Evolutionary conservation across 2,888 invertebrate genomes (phyloP).

Genomic region (Tiliacea aurago): DNA sequence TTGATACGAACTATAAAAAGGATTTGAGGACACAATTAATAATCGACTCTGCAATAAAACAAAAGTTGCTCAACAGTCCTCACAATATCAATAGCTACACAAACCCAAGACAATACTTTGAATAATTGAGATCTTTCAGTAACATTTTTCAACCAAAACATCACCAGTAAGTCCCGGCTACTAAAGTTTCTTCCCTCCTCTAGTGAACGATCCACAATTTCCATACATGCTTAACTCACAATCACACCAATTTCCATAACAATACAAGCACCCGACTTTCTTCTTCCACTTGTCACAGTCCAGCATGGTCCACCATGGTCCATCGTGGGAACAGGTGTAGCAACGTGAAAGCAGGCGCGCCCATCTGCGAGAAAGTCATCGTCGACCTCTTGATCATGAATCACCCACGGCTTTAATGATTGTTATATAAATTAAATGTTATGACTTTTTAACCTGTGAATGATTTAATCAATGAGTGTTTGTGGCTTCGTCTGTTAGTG

Average conservation of each 20-base stretch:
- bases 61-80: no score
- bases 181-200: no score
- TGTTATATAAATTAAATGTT: conserved; percentile 56
- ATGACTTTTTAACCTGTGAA: conserved; percentile 32
- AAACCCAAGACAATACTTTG: no score
- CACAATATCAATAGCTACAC: no score
- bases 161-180: no score
- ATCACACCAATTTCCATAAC: conserved; percentile 15
- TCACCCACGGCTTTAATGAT: conserved; percentile 50
- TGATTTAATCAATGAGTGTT: conserved; percentile 15
- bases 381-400: conserved; percentile 38
- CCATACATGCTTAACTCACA: neutral
- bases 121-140: no score
- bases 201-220: neutral
- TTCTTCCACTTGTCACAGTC: conserved; percentile 11
- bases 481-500: neutral
- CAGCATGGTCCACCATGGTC: conserved; percentile 31
- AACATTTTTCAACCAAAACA: no score
- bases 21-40: no score
- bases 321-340: conserved; percentile 46
- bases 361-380: conserved; percentile 62
- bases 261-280: conserved; percentile 15
- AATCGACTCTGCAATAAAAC: no score
- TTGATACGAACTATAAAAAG: neutral
- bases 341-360: conserved; percentile 55